Conservation (phyloP, 2,797 vertebrate genomes). For the Lindbergichthys nudifrons region DNA sequence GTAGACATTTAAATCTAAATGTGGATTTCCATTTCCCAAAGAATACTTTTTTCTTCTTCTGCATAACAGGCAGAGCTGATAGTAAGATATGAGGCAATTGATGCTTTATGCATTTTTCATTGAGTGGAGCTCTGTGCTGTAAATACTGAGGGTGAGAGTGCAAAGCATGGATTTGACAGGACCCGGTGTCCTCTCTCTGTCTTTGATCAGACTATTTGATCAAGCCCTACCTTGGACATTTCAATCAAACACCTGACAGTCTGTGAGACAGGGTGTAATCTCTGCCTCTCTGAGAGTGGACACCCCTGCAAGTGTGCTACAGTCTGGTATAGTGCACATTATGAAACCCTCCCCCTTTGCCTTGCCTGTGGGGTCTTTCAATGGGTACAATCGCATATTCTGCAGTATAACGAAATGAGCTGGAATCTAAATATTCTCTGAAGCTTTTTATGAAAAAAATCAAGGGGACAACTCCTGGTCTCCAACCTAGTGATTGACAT, state of each 20-base stretch:
- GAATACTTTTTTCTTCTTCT: constrained; percentile 31
- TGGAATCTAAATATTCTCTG: constrained; percentile 16
- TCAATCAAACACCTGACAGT: constrained; percentile 65
- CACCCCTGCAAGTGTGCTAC: constrained; percentile 22
- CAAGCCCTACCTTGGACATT: constrained; percentile 58
- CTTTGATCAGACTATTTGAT: constrained; percentile 75
- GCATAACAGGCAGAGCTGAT: constrained; percentile 47
- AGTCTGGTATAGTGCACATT: constrained; percentile 49
- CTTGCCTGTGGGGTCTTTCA: constrained; percentile 47
- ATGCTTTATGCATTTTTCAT: constrained; percentile 75
- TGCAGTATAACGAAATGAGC: constrained; percentile 45
- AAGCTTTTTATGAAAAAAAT: constrained; percentile 7
- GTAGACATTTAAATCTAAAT: constrained; percentile 43
- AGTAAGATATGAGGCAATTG: constrained; percentile 50
- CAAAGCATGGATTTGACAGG: constrained; percentile 50
- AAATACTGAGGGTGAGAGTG: constrained; percentile 65
- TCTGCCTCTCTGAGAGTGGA: constrained; percentile 8
- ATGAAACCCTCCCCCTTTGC: constrained; percentile 27
- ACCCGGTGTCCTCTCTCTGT: constrained; percentile 47
- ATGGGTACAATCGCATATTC: constrained; percentile 49
- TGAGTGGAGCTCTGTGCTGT: constrained; percentile 48
- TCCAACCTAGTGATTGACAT: no score
- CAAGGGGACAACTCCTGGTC: no score
- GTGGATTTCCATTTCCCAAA: constrained; percentile 38
- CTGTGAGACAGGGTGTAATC: constrained; percentile 45